phyloP scores from a whole-genome alignment of 2,113 vertebrate species.

The Bombycilla garrulus region DNA sequence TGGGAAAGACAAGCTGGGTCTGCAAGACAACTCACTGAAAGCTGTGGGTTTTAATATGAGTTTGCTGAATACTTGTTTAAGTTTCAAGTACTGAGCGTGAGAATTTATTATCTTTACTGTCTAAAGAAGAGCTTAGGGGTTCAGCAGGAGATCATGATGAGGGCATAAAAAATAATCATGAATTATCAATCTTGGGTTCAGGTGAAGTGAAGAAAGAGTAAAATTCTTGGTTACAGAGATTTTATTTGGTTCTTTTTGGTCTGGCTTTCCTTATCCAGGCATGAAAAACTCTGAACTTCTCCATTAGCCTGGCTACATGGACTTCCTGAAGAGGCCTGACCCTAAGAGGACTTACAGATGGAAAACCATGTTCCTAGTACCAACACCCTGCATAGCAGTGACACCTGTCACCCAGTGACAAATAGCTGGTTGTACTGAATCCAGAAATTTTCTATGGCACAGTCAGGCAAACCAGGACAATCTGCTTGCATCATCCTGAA shows the following conservation, averaged over 20 bases:
- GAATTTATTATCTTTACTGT: not conserved
- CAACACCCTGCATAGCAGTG: rapidly evolving
- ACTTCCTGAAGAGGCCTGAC: not conserved
- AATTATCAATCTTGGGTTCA: not conserved
- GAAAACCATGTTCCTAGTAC: not conserved
- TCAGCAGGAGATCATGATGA: not conserved
- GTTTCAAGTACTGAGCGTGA: not conserved
- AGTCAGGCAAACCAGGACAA: not conserved
- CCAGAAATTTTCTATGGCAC: not conserved
- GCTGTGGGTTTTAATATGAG: not conserved
- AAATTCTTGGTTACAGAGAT: not conserved
- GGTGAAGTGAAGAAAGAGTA: not conserved
- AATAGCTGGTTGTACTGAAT: not conserved
- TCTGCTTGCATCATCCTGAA: not conserved
- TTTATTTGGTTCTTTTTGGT: not conserved
- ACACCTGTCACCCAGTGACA: not conserved
- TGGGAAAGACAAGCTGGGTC: not conserved
- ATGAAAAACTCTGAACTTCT: not conserved
- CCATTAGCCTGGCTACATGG: not conserved
- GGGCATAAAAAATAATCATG: not conserved
- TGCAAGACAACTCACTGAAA: not conserved
- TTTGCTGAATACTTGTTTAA: not conserved
- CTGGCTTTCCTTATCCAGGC: not conserved
- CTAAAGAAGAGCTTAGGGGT: not conserved
- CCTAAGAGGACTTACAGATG: not conserved